Conservation (phyloP, 2,113 vertebrate species). For the Procavia capensis region DNA sequence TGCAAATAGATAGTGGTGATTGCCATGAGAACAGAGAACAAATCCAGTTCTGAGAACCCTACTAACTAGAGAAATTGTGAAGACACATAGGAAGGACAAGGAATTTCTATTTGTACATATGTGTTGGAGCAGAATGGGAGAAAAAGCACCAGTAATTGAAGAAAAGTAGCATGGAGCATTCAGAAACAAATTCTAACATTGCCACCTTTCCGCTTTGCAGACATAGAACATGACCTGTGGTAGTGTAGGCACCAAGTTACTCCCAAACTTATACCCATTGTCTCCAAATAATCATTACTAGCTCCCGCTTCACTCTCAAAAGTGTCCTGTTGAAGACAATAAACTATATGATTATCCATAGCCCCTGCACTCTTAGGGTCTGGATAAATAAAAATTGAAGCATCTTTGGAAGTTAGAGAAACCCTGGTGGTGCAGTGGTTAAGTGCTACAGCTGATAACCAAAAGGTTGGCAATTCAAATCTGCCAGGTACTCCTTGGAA, state of each 20-base stretch:
- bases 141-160: neutral
- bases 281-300: neutral
- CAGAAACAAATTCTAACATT: neutral
- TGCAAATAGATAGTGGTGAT: neutral
- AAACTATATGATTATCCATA: neutral
- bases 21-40: no score
- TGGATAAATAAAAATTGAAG: constrained; percentile 30
- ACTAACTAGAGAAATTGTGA: neutral
- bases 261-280: neutral
- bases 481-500: no score
- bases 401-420: constrained; percentile 12
- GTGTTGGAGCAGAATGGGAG: accelerated
- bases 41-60: neutral
- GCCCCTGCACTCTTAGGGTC: neutral
- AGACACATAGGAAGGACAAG: neutral
- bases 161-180: neutral
- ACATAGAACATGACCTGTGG: neutral
- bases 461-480: no score
- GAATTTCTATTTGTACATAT: neutral
- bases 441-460: no score
- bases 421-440: no score
- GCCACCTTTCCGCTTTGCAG: neutral
- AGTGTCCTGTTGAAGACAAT: neutral
- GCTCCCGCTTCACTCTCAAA: neutral
- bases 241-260: neutral